phyloP scores from a whole-genome alignment of 1,140 invertebrate species.

The Drosophila littoralis region DNA sequence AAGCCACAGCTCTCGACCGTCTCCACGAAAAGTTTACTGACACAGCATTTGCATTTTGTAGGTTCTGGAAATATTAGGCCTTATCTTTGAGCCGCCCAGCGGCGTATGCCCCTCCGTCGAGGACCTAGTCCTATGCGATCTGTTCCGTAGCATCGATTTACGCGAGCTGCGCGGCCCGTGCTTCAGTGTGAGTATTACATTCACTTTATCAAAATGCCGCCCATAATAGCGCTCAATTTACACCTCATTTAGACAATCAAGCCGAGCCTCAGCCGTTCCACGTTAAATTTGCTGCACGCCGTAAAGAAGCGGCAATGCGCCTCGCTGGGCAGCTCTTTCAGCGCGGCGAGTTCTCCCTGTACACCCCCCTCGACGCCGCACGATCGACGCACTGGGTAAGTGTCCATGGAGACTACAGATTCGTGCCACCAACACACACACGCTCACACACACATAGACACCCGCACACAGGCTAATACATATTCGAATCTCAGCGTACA shows the following conservation, averaged over 20 bases:
- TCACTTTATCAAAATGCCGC: neutral
- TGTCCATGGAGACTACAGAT: slow-evolving; percentile 14
- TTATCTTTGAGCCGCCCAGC: slow-evolving; percentile 90
- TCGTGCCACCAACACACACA: slow-evolving; percentile 12
- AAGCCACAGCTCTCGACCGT: neutral
- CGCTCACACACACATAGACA: slow-evolving; percentile 6
- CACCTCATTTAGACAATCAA: slow-evolving; percentile 76
- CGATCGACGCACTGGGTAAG: slow-evolving; percentile 81
- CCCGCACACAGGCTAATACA: slow-evolving; percentile 27
- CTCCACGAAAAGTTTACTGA: neutral
- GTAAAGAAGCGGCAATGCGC: slow-evolving; percentile 83
- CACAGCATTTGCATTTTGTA: slow-evolving; percentile 69
- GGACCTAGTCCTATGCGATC: slow-evolving; percentile 91
- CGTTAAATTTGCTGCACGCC: slow-evolving; percentile 79
- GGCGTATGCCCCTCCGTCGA: slow-evolving; percentile 89
- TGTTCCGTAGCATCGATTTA: slow-evolving; percentile 94
- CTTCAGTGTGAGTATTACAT: slow-evolving; percentile 86
- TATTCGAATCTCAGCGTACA: slow-evolving; percentile 11
- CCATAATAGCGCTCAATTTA: too few species aligned
- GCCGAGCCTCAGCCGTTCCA: slow-evolving; percentile 82
- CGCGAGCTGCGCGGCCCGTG: slow-evolving; percentile 91
- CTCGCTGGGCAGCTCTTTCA: slow-evolving; percentile 80
- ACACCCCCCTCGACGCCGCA: slow-evolving; percentile 83
- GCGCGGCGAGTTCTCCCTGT: slow-evolving; percentile 83
- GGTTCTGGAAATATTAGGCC: slow-evolving; percentile 91